Conservation (phyloP, 2,113 vertebrate genomes). For the Xiphophorus maculatus region DNA sequence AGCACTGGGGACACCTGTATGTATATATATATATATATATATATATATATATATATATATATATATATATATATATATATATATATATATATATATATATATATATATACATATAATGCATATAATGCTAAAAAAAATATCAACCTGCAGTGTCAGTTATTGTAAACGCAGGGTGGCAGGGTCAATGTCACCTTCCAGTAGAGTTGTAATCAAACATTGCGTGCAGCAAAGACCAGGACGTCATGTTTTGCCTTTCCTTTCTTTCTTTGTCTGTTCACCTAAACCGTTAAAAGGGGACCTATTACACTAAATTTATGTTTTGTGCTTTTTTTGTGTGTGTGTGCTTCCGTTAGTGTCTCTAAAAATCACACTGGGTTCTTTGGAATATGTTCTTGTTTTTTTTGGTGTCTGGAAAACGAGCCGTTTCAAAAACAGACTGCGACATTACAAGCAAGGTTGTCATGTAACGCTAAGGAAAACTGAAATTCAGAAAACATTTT, state of each 20-base stretch:
- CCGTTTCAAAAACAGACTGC: no score
- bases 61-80: not conserved
- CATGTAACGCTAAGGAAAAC: no score
- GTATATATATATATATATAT: not conserved
- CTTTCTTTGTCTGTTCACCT: not conserved
- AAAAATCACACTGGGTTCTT: no score
- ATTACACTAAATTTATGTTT: no score
- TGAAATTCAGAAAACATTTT: no score
- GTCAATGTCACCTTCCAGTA: slow-evolving; percentile 26
- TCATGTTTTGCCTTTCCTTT: slow-evolving; percentile 15
- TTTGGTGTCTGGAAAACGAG: no score
- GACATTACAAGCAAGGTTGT: no score
- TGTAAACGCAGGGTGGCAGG: slow-evolving; percentile 11
- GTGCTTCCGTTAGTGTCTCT: no score
- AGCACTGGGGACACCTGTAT: not conserved
- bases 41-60: not conserved
- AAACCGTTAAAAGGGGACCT: no score
- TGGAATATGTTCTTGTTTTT: no score
- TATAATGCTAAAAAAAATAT: not conserved
- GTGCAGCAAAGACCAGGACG: not conserved
- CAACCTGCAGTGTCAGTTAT: slow-evolving; percentile 5
- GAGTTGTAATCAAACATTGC: slow-evolving; percentile 35
- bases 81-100: not conserved
- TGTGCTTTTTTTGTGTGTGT: no score
- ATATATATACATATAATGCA: no score